These are phyloP conservation scores for Anagyrus pseudococci DNA, from an alignment of 2,888 invertebrate species.

Conservation along the genomic window DNA sequence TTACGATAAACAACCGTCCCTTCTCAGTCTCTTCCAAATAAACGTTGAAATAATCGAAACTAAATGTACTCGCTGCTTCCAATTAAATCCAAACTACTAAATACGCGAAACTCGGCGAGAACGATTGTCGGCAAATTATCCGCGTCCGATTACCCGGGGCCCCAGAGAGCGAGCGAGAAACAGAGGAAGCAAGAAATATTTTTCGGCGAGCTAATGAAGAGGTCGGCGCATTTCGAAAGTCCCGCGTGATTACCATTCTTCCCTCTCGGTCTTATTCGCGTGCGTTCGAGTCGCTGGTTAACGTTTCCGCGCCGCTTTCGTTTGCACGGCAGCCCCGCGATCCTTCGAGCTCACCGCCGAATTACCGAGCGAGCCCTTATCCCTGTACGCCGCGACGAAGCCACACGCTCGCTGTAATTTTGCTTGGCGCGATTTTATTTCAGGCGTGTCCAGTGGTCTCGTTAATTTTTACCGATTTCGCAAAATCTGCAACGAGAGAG, in stretches of 20 bases:
- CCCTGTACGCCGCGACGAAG: neutral
- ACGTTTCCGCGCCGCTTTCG: slow-evolving; percentile 13
- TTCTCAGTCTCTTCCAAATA: too few relatives aligned
- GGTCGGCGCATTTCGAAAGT: slow-evolving; percentile 12
- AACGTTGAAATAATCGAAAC: too few relatives aligned
- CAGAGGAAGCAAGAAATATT: too few relatives aligned
- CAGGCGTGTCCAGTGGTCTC: neutral
- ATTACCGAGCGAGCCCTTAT: neutral
- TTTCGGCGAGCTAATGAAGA: neutral
- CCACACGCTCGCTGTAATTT: neutral
- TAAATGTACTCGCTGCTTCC: too few relatives aligned
- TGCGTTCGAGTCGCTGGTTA: slow-evolving; percentile 14
- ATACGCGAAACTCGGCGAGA: too few relatives aligned
- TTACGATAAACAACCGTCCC: too few relatives aligned
- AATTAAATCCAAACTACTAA: too few relatives aligned
- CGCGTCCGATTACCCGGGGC: too few relatives aligned
- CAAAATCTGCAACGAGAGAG: neutral
- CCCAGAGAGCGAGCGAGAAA: too few relatives aligned
- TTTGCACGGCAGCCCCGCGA: neutral
- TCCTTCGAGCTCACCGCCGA: neutral
- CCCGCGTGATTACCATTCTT: slow-evolving; percentile 7
- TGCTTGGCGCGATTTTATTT: neutral
- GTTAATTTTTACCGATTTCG: neutral
- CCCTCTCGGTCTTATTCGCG: neutral
- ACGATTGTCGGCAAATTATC: too few relatives aligned